Conservation (phyloP, 2,797 vertebrate genomes). For the Urocyon cinereoargenteus region DNA sequence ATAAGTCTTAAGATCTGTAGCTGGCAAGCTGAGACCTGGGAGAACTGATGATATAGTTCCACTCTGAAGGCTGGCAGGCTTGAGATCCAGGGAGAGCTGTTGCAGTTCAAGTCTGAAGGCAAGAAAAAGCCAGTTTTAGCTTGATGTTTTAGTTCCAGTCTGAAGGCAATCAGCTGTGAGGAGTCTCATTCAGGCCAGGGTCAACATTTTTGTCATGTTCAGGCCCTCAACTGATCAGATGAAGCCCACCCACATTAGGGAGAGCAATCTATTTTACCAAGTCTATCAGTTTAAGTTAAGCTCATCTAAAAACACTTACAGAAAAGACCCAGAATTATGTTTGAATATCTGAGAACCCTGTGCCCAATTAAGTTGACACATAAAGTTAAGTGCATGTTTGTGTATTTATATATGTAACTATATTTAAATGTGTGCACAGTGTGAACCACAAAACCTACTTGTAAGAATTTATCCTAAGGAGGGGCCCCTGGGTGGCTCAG, state of each 20-base stretch:
- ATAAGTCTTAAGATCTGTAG: neutral
- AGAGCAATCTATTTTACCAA: neutral
- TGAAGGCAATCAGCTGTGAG: neutral
- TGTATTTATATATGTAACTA: neutral
- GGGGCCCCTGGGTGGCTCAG: too few relatives aligned
- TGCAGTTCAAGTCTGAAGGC: neutral
- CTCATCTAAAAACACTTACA: neutral
- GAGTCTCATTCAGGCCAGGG: neutral
- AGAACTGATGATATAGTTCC: neutral
- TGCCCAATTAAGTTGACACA: neutral
- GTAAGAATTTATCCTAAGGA: slow-evolving; percentile 6
- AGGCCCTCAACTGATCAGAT: neutral
- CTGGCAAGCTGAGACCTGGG: neutral
- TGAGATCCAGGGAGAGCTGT: neutral
- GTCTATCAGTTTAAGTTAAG: neutral
- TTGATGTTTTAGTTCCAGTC: neutral
- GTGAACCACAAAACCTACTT: neutral
- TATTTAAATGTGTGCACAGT: neutral
- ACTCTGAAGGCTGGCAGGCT: too few relatives aligned
- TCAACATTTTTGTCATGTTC: neutral
- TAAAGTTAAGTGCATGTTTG: neutral
- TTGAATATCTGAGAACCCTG: neutral
- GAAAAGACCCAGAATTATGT: neutral
- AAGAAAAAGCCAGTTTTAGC: neutral
- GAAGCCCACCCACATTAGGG: neutral